These are phyloP conservation scores for Periophthalmus magnuspinnatus DNA, from an alignment of 2,797 vertebrate genomes.

Conservation along the genomic window DNA sequence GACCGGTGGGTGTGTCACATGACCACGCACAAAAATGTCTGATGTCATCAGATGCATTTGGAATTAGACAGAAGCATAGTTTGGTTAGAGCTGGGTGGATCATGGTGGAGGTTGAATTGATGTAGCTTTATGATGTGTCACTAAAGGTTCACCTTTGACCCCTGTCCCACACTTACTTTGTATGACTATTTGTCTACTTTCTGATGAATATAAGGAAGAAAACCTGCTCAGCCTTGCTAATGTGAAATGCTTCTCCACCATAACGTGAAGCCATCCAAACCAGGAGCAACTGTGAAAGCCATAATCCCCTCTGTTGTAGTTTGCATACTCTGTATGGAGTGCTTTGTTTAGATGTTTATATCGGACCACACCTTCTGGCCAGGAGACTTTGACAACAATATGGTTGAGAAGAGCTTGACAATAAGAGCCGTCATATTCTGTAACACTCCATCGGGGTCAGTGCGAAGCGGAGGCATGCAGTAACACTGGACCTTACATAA, in stretches of 20 bases:
- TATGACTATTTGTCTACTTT: conserved; percentile 5
- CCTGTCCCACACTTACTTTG: conserved; percentile 29
- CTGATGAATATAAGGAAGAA: conserved; percentile 5
- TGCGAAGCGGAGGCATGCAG: conserved; percentile 45
- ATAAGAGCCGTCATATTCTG: conserved; percentile 51
- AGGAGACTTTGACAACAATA: conserved; percentile 6
- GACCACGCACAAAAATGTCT: conserved; percentile 82
- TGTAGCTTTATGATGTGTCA: conserved; percentile 17
- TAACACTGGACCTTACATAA: conserved; percentile 67
- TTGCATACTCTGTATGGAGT: neutral
- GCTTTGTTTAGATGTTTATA: conserved; percentile 11
- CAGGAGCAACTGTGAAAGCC: neutral
- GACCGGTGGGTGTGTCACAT: conserved; percentile 81
- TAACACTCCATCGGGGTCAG: conserved; percentile 45
- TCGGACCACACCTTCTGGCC: conserved; percentile 2
- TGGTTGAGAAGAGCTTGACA: neutral
- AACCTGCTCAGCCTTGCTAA: neutral
- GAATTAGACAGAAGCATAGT: conserved; percentile 73
- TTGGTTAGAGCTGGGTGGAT: conserved; percentile 68
- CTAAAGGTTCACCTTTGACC: conserved; percentile 54
- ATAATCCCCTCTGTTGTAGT: neutral
- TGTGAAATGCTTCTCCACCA: neutral
- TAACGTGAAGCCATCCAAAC: conserved; percentile 1
- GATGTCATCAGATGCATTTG: conserved; percentile 81
- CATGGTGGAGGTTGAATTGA: conserved; percentile 39